phyloP scores from a whole-genome alignment of 2,113 vertebrate genomes.

The Muntiacus muntjak region DNA sequence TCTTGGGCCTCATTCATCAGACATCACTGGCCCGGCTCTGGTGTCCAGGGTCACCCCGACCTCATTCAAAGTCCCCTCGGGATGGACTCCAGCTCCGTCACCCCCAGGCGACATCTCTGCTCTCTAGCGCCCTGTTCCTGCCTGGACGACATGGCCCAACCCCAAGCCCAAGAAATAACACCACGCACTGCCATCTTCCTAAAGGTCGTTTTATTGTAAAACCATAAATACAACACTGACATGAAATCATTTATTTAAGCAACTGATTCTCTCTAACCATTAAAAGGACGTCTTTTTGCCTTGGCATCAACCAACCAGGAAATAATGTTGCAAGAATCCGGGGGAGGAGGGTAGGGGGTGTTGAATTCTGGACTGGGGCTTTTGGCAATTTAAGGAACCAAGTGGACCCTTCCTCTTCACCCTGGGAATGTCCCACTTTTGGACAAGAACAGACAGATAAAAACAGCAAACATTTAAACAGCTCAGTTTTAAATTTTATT shows the following conservation, averaged over 20 bases:
- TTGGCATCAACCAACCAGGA: constrained; percentile 81
- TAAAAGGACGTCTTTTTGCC: constrained; percentile 81
- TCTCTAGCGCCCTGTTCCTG: not conserved
- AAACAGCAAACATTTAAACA: constrained; percentile 84
- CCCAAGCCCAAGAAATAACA: constrained; percentile 31
- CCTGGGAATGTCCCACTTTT: constrained; percentile 77
- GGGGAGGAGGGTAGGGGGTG: constrained; percentile 21
- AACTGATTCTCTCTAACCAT: constrained; percentile 82
- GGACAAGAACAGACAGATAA: constrained; percentile 82
- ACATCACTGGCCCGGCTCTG: fast-evolving
- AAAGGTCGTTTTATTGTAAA: constrained; percentile 86
- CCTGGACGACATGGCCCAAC: fast-evolving
- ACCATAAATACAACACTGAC: constrained; percentile 89
- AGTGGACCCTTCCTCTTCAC: constrained; percentile 79
- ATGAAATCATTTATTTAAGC: constrained; percentile 84
- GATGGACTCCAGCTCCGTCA: not conserved
- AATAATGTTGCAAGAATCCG: constrained; percentile 79
- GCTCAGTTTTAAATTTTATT: constrained; percentile 72
- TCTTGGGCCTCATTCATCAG: no score
- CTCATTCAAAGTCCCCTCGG: not conserved
- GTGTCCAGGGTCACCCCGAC: fast-evolving
- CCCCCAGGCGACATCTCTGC: not conserved
- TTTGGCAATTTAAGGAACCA: constrained; percentile 74
- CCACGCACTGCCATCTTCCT: constrained; percentile 65
- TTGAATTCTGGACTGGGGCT: constrained; percentile 72